These are phyloP conservation scores for Tychaedon coryphoeus DNA, from an alignment of 2,113 vertebrate genomes.

Conservation along the genomic window DNA sequence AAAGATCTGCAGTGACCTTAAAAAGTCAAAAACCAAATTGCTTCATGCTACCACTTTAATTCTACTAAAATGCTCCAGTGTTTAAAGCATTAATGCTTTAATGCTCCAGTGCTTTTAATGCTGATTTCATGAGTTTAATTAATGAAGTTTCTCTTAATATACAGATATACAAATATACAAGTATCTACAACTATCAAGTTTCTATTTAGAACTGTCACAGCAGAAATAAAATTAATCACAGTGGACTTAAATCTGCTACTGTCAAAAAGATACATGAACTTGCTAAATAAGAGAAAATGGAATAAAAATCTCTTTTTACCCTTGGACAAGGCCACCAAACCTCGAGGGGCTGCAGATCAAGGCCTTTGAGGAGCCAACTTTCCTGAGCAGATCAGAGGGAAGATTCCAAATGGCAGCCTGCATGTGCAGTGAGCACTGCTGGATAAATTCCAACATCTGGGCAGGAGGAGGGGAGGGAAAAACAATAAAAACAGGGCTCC, in stretches of 20 bases:
- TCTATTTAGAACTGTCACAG: background rate
- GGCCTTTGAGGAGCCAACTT: slow-evolving; percentile 61
- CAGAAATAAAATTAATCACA: background rate
- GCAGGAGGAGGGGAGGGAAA: background rate
- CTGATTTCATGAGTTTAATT: background rate
- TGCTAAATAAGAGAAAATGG: background rate
- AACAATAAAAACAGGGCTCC: background rate
- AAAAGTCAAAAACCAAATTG: background rate
- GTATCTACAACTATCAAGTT: background rate
- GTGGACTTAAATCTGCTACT: background rate
- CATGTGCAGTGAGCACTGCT: slow-evolving; percentile 78
- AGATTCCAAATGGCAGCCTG: slow-evolving; percentile 71
- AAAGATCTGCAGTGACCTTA: background rate
- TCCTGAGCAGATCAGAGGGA: slow-evolving; percentile 62
- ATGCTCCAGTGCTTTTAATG: background rate
- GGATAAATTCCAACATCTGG: slow-evolving; percentile 83
- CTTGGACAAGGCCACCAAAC: slow-evolving; percentile 73
- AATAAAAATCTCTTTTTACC: slow-evolving; percentile 62
- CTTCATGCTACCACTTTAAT: background rate
- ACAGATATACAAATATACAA: background rate
- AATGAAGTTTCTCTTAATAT: background rate
- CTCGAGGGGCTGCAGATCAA: slow-evolving; percentile 69
- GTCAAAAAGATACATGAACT: background rate
- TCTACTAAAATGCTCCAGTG: background rate
- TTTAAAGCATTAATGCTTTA: too few relatives aligned